Evolutionary conservation across 2,113 vertebrate genomes (phyloP), one percentile per base, ranked within the genome.

Genomic region (Lontra canadensis): DNA sequence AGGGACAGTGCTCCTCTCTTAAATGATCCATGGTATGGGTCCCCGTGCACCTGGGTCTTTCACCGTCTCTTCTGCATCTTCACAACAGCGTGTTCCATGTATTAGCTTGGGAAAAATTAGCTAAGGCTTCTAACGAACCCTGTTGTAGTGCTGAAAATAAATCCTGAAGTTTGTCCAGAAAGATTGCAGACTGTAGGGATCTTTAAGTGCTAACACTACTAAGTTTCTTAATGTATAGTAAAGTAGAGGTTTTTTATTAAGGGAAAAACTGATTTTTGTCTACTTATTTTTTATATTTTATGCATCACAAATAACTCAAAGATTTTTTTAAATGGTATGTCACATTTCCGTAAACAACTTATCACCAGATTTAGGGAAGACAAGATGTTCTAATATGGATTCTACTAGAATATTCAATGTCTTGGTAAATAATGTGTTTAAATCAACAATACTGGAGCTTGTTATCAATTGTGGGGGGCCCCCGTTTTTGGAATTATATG

Each of bases 291-390:
- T 96, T 95, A 79, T 1, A 73, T 44, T 88, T 74, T 81, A 34
- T 63, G 29, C 14, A 55, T 92, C n/a, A 61, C 25, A 92, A 94
- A 90, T 90, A 85, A 92, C 42, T 84, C 42, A 14, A 52, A 74
- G 73, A 59, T 67, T 93, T 94, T 73, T 49, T 44, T 26, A 12
- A 95, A 47, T 17, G 12, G 6, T 31, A 81, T 15, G 7, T 86
- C 42, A n/a, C 31, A 92, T 96, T 89, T 96, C 49, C 13, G 25
- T 55, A 91, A 71, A 83, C 57, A 63, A 92, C 61, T 89, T 47
- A 52, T 93, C 80, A 86, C 73, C 73, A 71, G 65, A 85, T 47
- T 95, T 80, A 94, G 78, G 26, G 31, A 20, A 63, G 18, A 87
- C 1, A 13, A 81, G n/a, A 42, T 65, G 44, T 55, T 90, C 65